Evolutionary conservation across 1,140 invertebrate genomes (phyloP), one percentile per base, ranked within the genome.

Genomic region (Lutraria rhynchaena): DNA sequence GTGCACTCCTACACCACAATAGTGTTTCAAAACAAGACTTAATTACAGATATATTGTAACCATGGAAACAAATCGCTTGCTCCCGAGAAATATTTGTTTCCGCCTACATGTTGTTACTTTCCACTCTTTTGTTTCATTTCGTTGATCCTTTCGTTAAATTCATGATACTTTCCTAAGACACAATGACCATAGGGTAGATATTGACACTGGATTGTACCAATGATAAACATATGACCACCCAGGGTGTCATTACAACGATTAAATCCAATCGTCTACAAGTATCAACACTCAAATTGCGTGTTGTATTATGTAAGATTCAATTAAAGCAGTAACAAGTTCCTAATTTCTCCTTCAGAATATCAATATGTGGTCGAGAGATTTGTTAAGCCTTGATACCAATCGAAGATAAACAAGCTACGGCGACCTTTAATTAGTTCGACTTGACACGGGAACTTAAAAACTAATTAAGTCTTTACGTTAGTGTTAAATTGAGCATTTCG

Each of bases 361-460:
- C 63, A 33, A 24, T 31, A 19, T 3, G 37, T 67, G 29, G 44
- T 41, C 24, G 63, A 15, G 44, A 46, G 44, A 67, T 46, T 67
- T 46, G 15, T 5, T 41, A 7, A 41, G 37, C 37, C 37, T 41
- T 41, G 37, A 41, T 41, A 7, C 22, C 41, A 46, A 67, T 31
- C 24, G 27, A 0, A 7, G 63, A 67, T 67, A 67, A 46, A 46
- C 41, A 29, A 46, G 22, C 35, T 49, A 3, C 24, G 22, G 27
- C 41, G 44, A 67, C 37, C 63, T 67, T 49, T 67, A 67, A 67
- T 67, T 49, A 67, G 49, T 22, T 67, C 44, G 63, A 67, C 41
- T 37, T 67, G 63, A 67, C 63, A 49, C 29, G 4, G 44, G 63
- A 41, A 17, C 13, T 29, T 49, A 22, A 44, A 65, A 65, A 3